Base-by-base conservation (phyloP, 2,888 invertebrate genomes). In the Polydrusus cervinus region DNA sequence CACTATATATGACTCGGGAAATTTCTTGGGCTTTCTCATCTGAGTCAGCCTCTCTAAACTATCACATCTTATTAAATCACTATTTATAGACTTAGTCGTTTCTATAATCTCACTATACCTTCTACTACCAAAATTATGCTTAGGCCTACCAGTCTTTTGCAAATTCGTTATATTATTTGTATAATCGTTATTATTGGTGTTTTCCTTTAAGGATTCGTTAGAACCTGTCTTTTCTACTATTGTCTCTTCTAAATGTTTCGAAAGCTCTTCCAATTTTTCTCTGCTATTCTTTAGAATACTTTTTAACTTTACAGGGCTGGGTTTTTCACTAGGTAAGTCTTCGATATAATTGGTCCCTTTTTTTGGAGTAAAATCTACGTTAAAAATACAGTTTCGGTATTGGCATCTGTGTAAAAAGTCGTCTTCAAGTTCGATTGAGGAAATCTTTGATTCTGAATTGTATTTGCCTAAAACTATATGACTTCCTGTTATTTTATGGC, bases 61-160 rank as follows among this genome's bases (percentile, higher is more conserved):
- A 74, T 86, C 87, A 79, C 85, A 87, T 74, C 85, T 83, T 49
- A 90, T 89, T 72, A 86, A 86, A 78, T 88, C 88, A 81, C 83
- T 84, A 78, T 85, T 84, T 65, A 86, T 84, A 14, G 90, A 88
- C 80, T 89, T 89, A 34, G 75, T 78, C 60, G 89, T 87, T 70
- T 79, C 72, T 10, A 89, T 83, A 51, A 90, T 89, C 84, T 91
- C 90, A 79, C 88, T 89, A 80, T 89, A 89, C 5, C 90, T 83
- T 75, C 87, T 87, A 72, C 85, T 86, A n/a, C 66, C 76, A 62
- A 78, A 74, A 55, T 80, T 79, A 57, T 80, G 74, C 69, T 82
- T 84, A 73, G 82, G 81, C 45, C 49, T 57, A 43, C 30, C 47
- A 67, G 66, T 66, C 71, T 81, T 82, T 62, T 81, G 80, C 62